phyloP scores from a whole-genome alignment of 2,113 vertebrate species.

The Chrysemys picta region DNA sequence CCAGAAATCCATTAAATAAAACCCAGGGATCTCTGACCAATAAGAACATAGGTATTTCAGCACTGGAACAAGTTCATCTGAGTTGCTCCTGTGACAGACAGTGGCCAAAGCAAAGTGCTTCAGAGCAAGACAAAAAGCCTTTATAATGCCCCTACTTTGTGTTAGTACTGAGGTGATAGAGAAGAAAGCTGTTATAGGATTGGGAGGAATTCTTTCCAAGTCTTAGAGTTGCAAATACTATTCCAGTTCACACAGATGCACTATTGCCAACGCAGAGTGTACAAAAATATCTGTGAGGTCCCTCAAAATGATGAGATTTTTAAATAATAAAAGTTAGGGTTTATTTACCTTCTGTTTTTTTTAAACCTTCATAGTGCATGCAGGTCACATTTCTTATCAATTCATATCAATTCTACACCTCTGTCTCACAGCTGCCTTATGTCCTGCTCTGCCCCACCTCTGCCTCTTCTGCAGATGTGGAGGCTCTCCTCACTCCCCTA shows the following conservation, averaged over 20 bases:
- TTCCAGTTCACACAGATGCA: not conserved
- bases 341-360: not conserved
- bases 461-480: not conserved
- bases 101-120: not conserved
- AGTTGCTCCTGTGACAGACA: not conserved
- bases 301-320: not conserved
- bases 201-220: not conserved
- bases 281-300: not conserved
- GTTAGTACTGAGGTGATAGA: not conserved
- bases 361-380: not conserved
- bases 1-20: not conserved
- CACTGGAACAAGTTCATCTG: not conserved
- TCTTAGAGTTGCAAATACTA: not conserved
- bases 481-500: not conserved
- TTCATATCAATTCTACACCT: not conserved
- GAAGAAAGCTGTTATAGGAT: not conserved
- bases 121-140: not conserved
- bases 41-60: not conserved
- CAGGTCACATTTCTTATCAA: not conserved
- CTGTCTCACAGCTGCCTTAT: not conserved
- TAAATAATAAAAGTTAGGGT: not conserved
- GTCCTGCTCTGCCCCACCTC: accelerated
- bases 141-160: not conserved
- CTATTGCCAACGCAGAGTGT: not conserved
- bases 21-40: not conserved